phyloP scores from a whole-genome alignment of 2,888 invertebrate species.

The Hyles lineata region DNA sequence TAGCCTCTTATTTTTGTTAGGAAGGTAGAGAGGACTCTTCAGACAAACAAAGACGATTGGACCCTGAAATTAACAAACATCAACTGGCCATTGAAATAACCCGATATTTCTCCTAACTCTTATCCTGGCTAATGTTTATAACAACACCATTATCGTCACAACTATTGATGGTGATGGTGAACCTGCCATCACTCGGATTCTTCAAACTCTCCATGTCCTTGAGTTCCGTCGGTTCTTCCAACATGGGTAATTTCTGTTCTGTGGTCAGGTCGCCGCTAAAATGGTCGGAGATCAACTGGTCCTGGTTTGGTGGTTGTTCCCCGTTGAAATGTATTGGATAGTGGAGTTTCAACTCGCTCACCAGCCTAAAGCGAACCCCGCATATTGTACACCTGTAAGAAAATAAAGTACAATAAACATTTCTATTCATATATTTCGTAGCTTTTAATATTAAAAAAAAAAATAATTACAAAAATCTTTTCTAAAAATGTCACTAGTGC shows the following conservation, averaged over 20 bases:
- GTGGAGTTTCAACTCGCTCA: conserved; percentile 74
- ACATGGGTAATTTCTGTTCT: not conserved
- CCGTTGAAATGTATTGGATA: conserved; percentile 74
- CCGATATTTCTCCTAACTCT: conserved; percentile 12
- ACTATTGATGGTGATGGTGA: conserved; percentile 67
- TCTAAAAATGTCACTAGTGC: no score
- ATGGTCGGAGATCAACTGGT: conserved; percentile 30
- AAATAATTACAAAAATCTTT: no score
- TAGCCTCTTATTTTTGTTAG: no score
- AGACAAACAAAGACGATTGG: not conserved
- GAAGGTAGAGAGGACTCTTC: no score
- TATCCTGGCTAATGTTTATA: conserved; percentile 56
- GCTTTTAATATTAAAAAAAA: no score
- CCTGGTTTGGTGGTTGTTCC: conserved; percentile 41
- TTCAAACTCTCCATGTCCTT: conserved; percentile 23
- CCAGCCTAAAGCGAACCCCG: conserved; percentile 67
- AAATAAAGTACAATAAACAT: not conserved
- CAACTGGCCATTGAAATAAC: not conserved
- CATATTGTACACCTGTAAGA: conserved; percentile 75
- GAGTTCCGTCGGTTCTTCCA: not conserved
- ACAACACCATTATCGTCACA: conserved; percentile 60
- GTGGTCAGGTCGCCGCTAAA: not conserved
- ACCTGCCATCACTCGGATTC: conserved; percentile 46
- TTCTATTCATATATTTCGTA: not conserved
- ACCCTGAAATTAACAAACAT: not conserved